Conservation (phyloP, 2,113 vertebrate genomes). For the Labeo rohita region DNA sequence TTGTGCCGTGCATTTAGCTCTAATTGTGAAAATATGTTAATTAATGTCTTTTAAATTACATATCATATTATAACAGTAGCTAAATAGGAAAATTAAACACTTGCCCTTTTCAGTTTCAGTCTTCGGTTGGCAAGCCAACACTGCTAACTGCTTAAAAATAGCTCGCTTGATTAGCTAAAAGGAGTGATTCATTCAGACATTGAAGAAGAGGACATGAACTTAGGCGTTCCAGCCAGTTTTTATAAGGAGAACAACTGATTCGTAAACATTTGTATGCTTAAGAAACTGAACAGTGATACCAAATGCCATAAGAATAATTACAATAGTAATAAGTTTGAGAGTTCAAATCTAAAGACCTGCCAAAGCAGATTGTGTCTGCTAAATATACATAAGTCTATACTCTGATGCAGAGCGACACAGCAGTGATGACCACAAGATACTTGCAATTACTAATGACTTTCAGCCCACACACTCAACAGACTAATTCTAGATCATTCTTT, state of each 20-base stretch:
- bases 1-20: neutral
- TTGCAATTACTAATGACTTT: constrained; percentile 24
- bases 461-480: constrained; percentile 26
- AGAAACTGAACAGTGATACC: too few relatives aligned
- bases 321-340: neutral
- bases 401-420: constrained; percentile 8
- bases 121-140: neutral
- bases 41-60: neutral
- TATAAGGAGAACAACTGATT: neutral
- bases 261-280: neutral
- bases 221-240: neutral
- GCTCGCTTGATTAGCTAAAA: neutral
- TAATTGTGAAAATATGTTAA: neutral
- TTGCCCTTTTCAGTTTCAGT: neutral
- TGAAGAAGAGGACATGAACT: neutral
- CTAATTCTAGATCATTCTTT: constrained; percentile 26
- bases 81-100: neutral
- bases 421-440: constrained; percentile 1
- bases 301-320: neutral
- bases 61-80: neutral
- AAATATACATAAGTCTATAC: neutral
- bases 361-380: neutral
- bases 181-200: neutral
- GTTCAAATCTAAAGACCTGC: neutral
- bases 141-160: neutral